A percentile compares a stretch with the other conserved stretches of the same genome.
These are phyloP conservation scores for Callocephalon fimbriatum DNA, from an alignment of 2,113 vertebrate species.

Conservation along the genomic window DNA sequence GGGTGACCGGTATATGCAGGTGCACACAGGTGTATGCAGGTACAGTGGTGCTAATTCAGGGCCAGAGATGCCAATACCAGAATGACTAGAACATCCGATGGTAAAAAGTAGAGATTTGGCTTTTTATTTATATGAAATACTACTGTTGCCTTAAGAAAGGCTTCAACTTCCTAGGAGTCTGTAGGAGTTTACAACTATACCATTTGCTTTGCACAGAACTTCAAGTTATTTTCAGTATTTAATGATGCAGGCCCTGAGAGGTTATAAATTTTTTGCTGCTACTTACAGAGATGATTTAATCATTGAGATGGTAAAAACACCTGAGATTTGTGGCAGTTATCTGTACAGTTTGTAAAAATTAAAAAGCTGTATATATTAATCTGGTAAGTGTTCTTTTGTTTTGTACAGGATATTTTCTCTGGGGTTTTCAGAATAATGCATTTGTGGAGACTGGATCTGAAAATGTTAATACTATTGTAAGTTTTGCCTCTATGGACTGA, in stretches of 20 bases:
- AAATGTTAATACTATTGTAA: not conserved
- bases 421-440: not conserved
- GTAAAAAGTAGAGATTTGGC: not conserved
- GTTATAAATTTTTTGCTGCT: slow-evolving; percentile 55
- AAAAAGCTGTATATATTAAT: slow-evolving; percentile 6
- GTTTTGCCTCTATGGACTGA: not conserved
- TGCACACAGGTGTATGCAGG: not conserved
- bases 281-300: slow-evolving; percentile 55
- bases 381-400: not conserved
- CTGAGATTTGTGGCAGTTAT: slow-evolving; percentile 21
- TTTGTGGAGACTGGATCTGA: not conserved
- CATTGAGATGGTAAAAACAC: not conserved
- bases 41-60: not conserved
- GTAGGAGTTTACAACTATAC: slow-evolving; percentile 38
- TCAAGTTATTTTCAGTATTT: slow-evolving; percentile 53
- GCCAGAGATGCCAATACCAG: not conserved
- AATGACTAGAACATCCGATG: not conserved
- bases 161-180: not conserved
- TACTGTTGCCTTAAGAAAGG: not conserved
- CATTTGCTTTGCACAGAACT: slow-evolving; percentile 36
- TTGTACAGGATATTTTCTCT: not conserved
- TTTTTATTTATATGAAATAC: not conserved
- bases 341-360: slow-evolving; percentile 28
- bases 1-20: not conserved
- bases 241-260: slow-evolving; percentile 50